phyloP scores from a whole-genome alignment of 2,113 vertebrate species.

The Propithecus coquereli region DNA sequence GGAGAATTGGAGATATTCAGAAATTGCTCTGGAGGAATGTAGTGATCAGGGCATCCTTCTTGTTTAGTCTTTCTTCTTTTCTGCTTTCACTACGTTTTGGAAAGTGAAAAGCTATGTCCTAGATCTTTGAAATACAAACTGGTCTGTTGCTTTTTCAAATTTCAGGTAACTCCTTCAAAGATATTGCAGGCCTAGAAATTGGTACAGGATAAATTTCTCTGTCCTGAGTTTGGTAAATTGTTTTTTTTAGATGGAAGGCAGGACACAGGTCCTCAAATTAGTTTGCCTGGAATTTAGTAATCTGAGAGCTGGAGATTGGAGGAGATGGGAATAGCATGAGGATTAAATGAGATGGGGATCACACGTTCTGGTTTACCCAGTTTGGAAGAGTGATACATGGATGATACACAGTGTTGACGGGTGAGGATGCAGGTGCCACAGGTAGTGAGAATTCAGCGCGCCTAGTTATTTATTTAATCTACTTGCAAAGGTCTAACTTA shows the following conservation, averaged over 20 bases:
- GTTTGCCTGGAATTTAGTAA: background rate
- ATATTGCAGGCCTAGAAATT: background rate
- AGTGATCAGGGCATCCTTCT: background rate
- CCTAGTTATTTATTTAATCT: background rate
- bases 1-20: background rate
- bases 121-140: background rate
- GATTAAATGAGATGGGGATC: background rate
- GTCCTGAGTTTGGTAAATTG: background rate
- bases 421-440: background rate
- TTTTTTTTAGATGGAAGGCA: background rate
- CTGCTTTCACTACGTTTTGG: background rate
- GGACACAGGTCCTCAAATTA: background rate
- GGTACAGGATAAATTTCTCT: background rate
- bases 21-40: background rate
- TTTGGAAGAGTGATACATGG: background rate
- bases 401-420: background rate
- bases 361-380: background rate
- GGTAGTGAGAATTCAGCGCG: background rate
- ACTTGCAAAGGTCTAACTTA: background rate
- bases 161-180: background rate
- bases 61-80: background rate
- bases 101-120: conserved; percentile 4
- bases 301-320: background rate
- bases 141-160: background rate
- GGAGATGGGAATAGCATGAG: background rate